phyloP scores from a whole-genome alignment of 2,797 vertebrate genomes.

The Masticophis lateralis region DNA sequence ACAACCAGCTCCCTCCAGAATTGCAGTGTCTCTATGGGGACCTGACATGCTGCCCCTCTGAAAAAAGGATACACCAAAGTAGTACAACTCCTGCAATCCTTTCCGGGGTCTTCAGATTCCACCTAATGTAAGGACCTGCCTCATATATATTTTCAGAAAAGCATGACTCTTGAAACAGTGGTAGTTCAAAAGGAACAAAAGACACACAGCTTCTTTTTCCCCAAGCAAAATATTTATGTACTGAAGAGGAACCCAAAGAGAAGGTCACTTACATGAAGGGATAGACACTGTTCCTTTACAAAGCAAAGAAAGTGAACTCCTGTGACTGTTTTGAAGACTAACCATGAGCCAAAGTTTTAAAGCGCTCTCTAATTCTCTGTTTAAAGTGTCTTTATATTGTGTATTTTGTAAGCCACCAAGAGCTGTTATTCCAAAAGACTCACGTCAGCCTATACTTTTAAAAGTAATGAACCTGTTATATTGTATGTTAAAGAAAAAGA shows the following conservation, averaged over 20 bases:
- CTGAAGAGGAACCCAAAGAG: not conserved
- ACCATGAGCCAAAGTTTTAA: not conserved
- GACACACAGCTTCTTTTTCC: not conserved
- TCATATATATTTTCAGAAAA: too few relatives aligned
- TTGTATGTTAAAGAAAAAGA: not conserved
- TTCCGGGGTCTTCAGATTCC: too few relatives aligned
- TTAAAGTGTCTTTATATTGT: not conserved
- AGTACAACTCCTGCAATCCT: too few relatives aligned
- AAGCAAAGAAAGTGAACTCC: not conserved
- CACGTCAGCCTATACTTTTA: not conserved
- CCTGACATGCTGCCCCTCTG: too few relatives aligned
- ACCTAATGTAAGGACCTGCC: too few relatives aligned
- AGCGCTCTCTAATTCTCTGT: not conserved
- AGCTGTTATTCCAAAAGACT: not conserved
- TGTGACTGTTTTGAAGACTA: not conserved
- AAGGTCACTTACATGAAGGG: not conserved
- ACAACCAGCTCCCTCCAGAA: too few relatives aligned
- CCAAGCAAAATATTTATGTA: not conserved
- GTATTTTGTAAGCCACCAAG: not conserved
- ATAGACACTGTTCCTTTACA: not conserved
- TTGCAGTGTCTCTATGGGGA: too few relatives aligned
- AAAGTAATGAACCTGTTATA: not conserved
- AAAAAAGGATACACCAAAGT: too few relatives aligned
- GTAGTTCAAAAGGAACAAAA: not conserved
- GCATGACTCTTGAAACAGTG: too few relatives aligned